These are phyloP conservation scores for Cosmia pyralina DNA, from an alignment of 2,888 invertebrate species.

Conservation along the genomic window DNA sequence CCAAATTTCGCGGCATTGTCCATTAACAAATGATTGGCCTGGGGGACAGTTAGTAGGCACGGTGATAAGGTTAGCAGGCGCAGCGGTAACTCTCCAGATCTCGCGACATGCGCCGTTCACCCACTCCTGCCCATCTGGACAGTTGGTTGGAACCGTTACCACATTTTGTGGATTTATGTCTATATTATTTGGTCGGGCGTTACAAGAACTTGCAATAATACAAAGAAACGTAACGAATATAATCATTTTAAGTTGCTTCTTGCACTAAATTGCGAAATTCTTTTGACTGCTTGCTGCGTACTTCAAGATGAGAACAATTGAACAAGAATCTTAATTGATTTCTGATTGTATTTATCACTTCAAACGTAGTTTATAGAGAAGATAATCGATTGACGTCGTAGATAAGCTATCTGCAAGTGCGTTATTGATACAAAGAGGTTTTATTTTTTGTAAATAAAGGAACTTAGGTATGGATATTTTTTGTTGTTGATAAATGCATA, in stretches of 20 bases:
- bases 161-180: conserved; percentile 59
- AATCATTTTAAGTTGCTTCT: conserved; percentile 48
- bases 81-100: conserved; percentile 34
- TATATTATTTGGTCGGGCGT: conserved; percentile 52
- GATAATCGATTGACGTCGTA: conserved; percentile 61
- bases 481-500: not conserved
- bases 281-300: conserved; percentile 39
- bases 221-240: conserved; percentile 51
- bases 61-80: conserved; percentile 58
- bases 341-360: conserved; percentile 70
- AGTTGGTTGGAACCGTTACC: conserved; percentile 69
- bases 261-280: conserved; percentile 37
- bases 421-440: conserved; percentile 41
- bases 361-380: conserved; percentile 56
- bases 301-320: conserved; percentile 56
- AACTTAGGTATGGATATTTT: not conserved
- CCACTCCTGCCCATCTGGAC: conserved; percentile 60
- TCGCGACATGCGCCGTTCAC: conserved; percentile 61
- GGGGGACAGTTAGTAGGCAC: conserved; percentile 66
- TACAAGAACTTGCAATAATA: conserved; percentile 50
- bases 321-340: conserved; percentile 68
- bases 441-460: not conserved
- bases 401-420: conserved; percentile 65
- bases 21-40: conserved; percentile 63
- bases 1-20: conserved; percentile 58